Conservation (phyloP, 2,113 vertebrate genomes). For the Hemiscyllium ocellatum region DNA sequence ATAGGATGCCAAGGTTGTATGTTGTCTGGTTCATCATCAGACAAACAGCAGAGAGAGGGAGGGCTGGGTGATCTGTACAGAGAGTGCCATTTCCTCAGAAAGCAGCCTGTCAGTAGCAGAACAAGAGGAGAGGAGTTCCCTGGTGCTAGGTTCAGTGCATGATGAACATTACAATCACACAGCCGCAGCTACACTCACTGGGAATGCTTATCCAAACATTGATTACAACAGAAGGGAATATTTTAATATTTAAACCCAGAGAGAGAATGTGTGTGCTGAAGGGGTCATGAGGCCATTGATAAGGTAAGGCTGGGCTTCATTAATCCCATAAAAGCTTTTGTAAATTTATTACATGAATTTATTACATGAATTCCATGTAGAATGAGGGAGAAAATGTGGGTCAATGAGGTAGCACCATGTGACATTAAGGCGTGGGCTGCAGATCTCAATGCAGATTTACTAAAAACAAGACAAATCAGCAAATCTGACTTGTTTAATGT, state of each 20-base stretch:
- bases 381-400: conserved; percentile 4
- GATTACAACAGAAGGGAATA: background rate
- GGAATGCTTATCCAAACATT: background rate
- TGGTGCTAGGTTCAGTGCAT: background rate
- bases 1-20: background rate
- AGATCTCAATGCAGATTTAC: background rate
- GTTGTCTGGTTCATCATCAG: background rate
- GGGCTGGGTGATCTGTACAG: background rate
- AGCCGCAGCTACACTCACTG: too few relatives aligned
- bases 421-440: background rate
- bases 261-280: too few relatives aligned
- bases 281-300: background rate
- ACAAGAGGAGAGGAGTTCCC: background rate
- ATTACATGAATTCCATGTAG: background rate
- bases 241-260: background rate
- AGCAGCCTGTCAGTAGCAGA: background rate
- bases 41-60: background rate
- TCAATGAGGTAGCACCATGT: background rate
- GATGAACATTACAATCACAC: background rate
- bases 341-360: background rate
- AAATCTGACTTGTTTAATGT: background rate
- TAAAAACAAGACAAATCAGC: background rate
- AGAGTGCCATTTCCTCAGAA: background rate
- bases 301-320: background rate
- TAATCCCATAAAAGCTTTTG: background rate